Conservation (phyloP, 1,140 invertebrate genomes). For the Branchinecta lynchi region DNA sequence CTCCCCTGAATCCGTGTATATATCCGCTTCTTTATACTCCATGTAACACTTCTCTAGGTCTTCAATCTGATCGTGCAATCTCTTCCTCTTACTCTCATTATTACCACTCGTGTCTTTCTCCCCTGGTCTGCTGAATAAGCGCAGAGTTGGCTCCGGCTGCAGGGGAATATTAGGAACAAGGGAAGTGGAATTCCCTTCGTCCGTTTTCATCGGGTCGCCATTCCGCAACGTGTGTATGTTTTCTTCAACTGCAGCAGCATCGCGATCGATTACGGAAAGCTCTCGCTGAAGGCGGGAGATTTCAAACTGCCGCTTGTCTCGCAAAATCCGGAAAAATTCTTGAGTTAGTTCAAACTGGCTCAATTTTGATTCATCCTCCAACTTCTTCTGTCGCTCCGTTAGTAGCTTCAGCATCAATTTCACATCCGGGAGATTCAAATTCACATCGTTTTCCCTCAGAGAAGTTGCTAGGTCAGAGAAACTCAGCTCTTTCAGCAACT, state of each 20-base stretch:
- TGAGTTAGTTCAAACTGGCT: slow-evolving; percentile 62
- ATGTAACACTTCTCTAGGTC: slow-evolving; percentile 81
- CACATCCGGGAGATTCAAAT: slow-evolving; percentile 58
- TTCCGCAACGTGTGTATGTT: slow-evolving; percentile 25
- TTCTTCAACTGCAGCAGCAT: slow-evolving; percentile 59
- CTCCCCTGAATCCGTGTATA: slow-evolving; percentile 39
- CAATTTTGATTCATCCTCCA: slow-evolving; percentile 60
- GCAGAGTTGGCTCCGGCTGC: slow-evolving; percentile 3
- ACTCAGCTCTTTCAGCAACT: slow-evolving; percentile 36
- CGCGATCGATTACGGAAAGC: slow-evolving; percentile 56
- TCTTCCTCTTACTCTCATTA: slow-evolving; percentile 47
- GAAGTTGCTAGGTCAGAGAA: slow-evolving; percentile 29
- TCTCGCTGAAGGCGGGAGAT: slow-evolving; percentile 48
- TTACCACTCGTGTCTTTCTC: slow-evolving; percentile 29
- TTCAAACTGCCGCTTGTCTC: slow-evolving; percentile 56
- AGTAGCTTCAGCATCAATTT: slow-evolving; percentile 65
- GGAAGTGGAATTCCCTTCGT: not conserved
- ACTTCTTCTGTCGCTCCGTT: slow-evolving; percentile 54
- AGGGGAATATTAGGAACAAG: slow-evolving; percentile 13
- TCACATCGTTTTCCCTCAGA: slow-evolving; percentile 30
- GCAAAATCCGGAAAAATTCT: slow-evolving; percentile 65
- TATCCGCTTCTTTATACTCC: slow-evolving; percentile 50
- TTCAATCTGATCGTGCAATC: slow-evolving; percentile 73
- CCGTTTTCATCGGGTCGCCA: not conserved
- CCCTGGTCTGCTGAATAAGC: slow-evolving; percentile 28